Conservation (phyloP, 2,113 vertebrate genomes). For the Rallus limicola region DNA sequence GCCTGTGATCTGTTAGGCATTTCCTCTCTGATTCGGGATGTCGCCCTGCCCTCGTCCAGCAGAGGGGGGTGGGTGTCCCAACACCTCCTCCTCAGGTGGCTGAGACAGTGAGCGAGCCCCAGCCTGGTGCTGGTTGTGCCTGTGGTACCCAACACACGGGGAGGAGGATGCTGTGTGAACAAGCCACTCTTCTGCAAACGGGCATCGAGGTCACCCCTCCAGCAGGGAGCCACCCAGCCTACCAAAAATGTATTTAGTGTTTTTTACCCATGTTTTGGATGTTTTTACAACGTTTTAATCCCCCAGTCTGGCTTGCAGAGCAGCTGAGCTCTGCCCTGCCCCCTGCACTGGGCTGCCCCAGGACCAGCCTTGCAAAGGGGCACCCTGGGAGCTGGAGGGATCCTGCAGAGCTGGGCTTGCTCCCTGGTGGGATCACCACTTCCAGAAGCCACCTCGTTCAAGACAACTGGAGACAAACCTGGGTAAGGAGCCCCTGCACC, state of each 20-base stretch:
- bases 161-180: neutral
- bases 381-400: neutral
- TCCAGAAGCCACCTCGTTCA: neutral
- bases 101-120: neutral
- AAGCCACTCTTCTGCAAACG: neutral
- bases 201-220: neutral
- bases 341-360: neutral
- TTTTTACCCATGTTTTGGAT: rapidly evolving
- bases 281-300: neutral
- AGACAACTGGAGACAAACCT: rapidly evolving
- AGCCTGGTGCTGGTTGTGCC: neutral
- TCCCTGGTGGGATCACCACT: neutral
- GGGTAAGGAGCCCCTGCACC: neutral
- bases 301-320: neutral
- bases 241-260: rapidly evolving
- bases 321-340: neutral
- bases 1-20: neutral
- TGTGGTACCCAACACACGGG: neutral
- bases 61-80: neutral
- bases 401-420: neutral
- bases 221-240: neutral
- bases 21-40: rapidly evolving
- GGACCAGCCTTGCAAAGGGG: neutral
- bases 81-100: neutral
- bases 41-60: rapidly evolving